Conservation (phyloP, 2,113 vertebrate genomes). For the Dipodomys merriami region DNA sequence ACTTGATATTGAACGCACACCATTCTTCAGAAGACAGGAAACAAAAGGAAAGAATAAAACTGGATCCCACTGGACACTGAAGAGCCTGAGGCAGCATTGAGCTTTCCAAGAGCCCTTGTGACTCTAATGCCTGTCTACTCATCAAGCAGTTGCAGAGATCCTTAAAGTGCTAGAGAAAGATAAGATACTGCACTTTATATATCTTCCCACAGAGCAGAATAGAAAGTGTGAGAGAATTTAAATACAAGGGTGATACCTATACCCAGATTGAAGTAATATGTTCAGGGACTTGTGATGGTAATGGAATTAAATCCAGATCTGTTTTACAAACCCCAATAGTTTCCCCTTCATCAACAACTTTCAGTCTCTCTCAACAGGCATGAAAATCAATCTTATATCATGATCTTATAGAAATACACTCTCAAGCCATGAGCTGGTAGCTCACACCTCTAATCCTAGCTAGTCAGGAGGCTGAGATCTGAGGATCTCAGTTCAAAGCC, state of each 20-base stretch:
- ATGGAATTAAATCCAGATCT: neutral
- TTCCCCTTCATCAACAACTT: neutral
- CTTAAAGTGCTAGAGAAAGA: neutral
- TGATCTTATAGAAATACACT: neutral
- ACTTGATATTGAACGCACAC: neutral
- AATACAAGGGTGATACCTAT: neutral
- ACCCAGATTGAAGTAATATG: neutral
- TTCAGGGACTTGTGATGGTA: neutral
- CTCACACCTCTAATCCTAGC: no score
- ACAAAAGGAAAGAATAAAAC: neutral
- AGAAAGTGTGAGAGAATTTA: neutral
- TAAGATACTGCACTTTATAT: neutral
- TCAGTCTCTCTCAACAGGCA: neutral
- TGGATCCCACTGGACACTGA: neutral
- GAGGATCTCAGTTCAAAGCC: no score
- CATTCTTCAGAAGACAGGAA: neutral
- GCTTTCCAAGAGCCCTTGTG: neutral
- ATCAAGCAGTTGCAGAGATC: neutral
- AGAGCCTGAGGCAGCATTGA: neutral
- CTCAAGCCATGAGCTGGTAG: no score
- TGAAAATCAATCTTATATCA: neutral
- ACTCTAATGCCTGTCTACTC: neutral
- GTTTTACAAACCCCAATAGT: neutral
- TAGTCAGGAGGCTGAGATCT: no score
- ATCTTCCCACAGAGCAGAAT: neutral